Evolutionary conservation across 2,113 vertebrate genomes (phyloP), one percentile per base, ranked within the genome.

Genomic region (Ciconia stormi): DNA sequence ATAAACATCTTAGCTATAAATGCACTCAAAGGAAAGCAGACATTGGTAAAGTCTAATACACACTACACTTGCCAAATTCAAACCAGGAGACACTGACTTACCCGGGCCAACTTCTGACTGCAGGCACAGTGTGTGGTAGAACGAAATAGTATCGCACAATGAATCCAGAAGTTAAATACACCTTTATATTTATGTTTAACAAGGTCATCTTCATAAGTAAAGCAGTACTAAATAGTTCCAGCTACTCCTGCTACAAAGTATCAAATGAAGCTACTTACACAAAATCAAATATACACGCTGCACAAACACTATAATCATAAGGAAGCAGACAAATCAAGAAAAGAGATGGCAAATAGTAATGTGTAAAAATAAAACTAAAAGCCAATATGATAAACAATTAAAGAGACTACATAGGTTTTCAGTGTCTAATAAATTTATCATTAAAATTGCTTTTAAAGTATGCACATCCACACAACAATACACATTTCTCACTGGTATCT

Each of bases 81-180:
- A 69, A 47, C 18, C 80, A 74, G 80, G 46, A 89, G 53, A 27
- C 26, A 5, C 19, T 1, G 46, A 3, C 46, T 34, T 25, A 7
- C 7, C 38, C 2, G 0, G 29, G 56, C 69, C 71, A 72, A 2
- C 18, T 11, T 10, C 42, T 16, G 52, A 13, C 36, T 25, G 21
- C 72, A 49, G 46, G 55, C 83, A 29, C 25, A 26, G 26, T 0
- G 9, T 10, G 46, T 49, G 8, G 6, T 1, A 19, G 7, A 17
- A 14, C 0, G 9, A 18, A 56, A n/a, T 0, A 34, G 7, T 3
- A 38, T 2, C 1, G 3, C 52, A 36, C 26, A 44, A 8, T 2
- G 3, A 63, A 25, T 16, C 42, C 7, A 22, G 6, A 52, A 25
- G 12, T 9, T 26, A 10, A 46, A 5, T 10, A 19, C 52, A 61